These are phyloP conservation scores for Sebastes schlegelii DNA, from an alignment of 2,113 vertebrate species.

Conservation along the genomic window DNA sequence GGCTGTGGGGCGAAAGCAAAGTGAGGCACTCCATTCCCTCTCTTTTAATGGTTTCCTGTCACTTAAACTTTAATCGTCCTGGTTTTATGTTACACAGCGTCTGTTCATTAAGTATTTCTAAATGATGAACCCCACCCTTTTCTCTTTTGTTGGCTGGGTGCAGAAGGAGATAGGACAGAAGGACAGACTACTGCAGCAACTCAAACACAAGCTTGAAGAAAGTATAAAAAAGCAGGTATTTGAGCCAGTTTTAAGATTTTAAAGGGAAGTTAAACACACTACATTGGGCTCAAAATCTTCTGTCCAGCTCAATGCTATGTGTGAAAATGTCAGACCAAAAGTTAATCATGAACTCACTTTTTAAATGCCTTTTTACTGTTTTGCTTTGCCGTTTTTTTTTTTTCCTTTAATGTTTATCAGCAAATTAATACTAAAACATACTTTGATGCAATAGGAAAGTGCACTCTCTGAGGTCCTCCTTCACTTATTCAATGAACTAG, in stretches of 20 bases:
- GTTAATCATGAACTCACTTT: neutral
- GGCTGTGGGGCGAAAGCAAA: conserved; percentile 90
- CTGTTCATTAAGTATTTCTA: conserved; percentile 10
- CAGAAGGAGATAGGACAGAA: conserved; percentile 95
- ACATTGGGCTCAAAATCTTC: neutral
- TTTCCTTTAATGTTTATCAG: neutral
- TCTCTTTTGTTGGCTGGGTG: conserved; percentile 19
- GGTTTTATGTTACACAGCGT: neutral
- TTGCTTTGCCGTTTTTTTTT: neutral
- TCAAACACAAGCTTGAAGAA: conserved; percentile 92
- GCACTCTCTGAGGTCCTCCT: neutral
- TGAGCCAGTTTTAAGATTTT: neutral
- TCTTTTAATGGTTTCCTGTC: neutral
- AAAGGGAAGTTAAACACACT: neutral
- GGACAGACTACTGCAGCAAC: conserved; percentile 92
- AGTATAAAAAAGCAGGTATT: conserved; percentile 90
- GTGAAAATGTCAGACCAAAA: neutral
- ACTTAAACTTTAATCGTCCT: neutral
- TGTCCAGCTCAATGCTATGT: neutral
- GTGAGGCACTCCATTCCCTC: conserved; percentile 67
- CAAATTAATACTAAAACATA: neutral
- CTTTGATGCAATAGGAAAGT: neutral
- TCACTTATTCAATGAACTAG: neutral
- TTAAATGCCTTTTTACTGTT: neutral
- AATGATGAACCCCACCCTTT: neutral